phyloP scores from a whole-genome alignment of 2,888 invertebrate species.

The Drosophila cyrtoloma region DNA sequence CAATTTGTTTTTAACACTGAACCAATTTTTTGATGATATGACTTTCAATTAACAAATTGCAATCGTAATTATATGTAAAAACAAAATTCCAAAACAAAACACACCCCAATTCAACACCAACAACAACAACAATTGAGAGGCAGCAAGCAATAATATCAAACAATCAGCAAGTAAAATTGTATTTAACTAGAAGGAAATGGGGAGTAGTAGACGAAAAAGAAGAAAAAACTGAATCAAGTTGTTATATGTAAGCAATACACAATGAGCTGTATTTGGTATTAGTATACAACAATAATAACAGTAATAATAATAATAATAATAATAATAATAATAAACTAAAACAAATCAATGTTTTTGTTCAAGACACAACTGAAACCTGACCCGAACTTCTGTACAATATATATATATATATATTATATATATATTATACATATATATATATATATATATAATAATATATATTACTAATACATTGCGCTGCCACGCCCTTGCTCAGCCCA shows the following conservation, averaged over 20 bases:
- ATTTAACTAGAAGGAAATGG: constrained; percentile 7
- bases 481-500: constrained; percentile 4
- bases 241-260: constrained; percentile 37
- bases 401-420: background rate
- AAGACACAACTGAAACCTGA: constrained; percentile 7
- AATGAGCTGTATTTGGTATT: constrained; percentile 43
- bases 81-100: constrained; percentile 44
- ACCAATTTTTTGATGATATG: constrained; percentile 20
- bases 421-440: background rate
- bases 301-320: constrained; percentile 4
- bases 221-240: background rate
- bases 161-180: constrained; percentile 12
- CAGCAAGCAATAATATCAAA: constrained; percentile 29
- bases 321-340: constrained; percentile 21
- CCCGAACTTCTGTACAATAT: constrained; percentile 2
- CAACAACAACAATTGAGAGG: constrained; percentile 7
- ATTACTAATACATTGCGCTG: background rate
- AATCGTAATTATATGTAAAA: constrained; percentile 24
- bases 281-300: constrained; percentile 17
- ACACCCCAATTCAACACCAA: constrained; percentile 1
- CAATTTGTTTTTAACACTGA: constrained; percentile 47
- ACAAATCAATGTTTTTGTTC: constrained; percentile 25
- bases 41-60: constrained; percentile 23
- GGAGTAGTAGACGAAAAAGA: background rate
- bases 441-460: background rate